Evolutionary conservation across 1,140 invertebrate genomes (phyloP).

Genomic region (Eurosta solidaginis): DNA sequence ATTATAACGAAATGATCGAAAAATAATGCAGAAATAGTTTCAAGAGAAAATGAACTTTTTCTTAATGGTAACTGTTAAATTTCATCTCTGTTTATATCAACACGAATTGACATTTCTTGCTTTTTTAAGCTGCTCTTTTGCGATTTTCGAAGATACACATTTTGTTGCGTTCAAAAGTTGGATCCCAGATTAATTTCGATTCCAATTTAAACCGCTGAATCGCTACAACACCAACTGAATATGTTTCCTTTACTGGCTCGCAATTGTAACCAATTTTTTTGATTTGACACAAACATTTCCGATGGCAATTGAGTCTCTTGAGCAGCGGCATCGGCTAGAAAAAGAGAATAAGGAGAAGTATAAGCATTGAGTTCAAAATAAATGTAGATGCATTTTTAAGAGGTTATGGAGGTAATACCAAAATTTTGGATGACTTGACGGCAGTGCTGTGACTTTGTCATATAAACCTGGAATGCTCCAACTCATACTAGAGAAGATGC

Average conservation of each 20-base stretch:
- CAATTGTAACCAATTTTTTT: slow-evolving; percentile 82
- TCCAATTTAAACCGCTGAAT: slow-evolving; percentile 35
- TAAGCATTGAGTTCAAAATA: not conserved
- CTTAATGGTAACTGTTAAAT: no score
- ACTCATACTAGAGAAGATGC: no score
- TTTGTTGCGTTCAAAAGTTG: not conserved
- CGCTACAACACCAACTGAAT: slow-evolving; percentile 50
- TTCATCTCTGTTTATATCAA: no score
- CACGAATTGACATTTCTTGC: no score
- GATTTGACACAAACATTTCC: slow-evolving; percentile 88
- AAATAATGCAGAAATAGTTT: no score
- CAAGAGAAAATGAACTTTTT: no score
- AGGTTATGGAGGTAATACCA: no score
- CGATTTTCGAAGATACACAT: not conserved
- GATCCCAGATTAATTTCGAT: not conserved
- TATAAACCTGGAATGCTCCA: no score
- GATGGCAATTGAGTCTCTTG: slow-evolving; percentile 71
- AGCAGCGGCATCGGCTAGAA: slow-evolving; percentile 43
- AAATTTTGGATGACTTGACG: no score
- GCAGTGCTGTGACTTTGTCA: no score
- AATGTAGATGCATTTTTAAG: not conserved
- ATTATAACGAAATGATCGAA: no score
- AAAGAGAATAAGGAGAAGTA: not conserved
- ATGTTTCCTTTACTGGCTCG: slow-evolving; percentile 61
- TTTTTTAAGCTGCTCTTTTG: no score